Evolutionary conservation across 2,888 invertebrate species (phyloP), one percentile per base, ranked within the genome.

Genomic region (Drosophila atripex): DNA sequence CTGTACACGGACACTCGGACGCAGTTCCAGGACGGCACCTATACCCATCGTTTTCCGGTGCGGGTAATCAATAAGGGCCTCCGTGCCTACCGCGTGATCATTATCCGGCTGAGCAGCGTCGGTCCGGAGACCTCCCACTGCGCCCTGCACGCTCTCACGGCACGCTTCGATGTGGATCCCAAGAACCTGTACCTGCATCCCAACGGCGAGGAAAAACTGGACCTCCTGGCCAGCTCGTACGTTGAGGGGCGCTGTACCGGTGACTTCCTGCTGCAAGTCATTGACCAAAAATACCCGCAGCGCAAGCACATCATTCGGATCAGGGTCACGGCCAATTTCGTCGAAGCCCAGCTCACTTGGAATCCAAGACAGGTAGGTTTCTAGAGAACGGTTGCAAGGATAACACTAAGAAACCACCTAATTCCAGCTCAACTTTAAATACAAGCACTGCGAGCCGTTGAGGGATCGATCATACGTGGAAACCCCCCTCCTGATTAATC

Each of bases 11-110:
- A 77, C 23, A 76, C 76, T 0, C 74, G 73, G 45, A 71, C 77
- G 6, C 60, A 80, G 21, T 80, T 77, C n/a, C 41, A 57, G 9
- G 64, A 58, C 0, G 70, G 80, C 9, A 49, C 66, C 5, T 80
- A 64, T 8, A 73, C 70, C 0, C 77, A 79, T 43, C 59, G 60
- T 3, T 82, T 78, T 32, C 55, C 63, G 0, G 64, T 90, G 0
- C 75, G 65, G n/a, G 78, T 90, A 0, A 64, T 54, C 1, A 91
- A 91, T 64, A 73, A 58, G 9, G 91, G 91, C 2, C 30, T 58
- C 25, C 84, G 85, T 1, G 12, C 52, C 0, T 91, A 91, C 65
- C 88, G 86, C n/a, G 12, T 91, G 2, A 58, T 56, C 1, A 75
- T 91, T 16, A 63, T 59, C 1, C 87, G 86, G 1, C 54, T 79